A percentile compares a stretch with the other conserved stretches of the same genome.
Conservation (phyloP, 2,888 invertebrate genomes). For the Meandrusa payeni region DNA sequence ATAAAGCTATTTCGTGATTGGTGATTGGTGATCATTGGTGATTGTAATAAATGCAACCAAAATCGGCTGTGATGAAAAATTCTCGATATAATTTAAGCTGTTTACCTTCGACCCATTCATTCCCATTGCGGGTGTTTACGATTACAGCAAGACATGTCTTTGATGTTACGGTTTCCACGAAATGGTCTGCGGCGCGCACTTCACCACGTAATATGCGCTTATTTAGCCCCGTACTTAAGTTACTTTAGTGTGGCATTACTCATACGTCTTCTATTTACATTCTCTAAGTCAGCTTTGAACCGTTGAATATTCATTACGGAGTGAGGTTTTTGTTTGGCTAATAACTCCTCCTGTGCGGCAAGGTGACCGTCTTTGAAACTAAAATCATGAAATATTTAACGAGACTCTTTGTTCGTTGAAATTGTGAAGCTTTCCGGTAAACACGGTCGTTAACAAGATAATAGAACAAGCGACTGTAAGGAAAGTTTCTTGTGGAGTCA, state of each 20-base stretch:
- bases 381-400: slow-evolving; percentile 69
- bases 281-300: slow-evolving; percentile 26
- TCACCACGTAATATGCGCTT: slow-evolving; percentile 3
- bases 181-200: too few species aligned
- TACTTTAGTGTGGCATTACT: slow-evolving; percentile 9
- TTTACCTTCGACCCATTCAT: too few species aligned
- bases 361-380: slow-evolving; percentile 50
- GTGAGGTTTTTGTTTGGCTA: slow-evolving; percentile 51
- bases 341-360: slow-evolving; percentile 53
- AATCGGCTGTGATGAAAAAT: too few species aligned
- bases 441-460: slow-evolving; percentile 64
- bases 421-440: slow-evolving; percentile 62
- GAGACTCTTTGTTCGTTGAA: slow-evolving; percentile 53
- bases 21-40: too few species aligned
- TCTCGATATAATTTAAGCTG: too few species aligned
- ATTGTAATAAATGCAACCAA: too few species aligned
- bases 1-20: too few species aligned
- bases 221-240: slow-evolving; percentile 6
- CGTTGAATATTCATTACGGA: slow-evolving; percentile 57
- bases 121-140: too few species aligned
- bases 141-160: too few species aligned
- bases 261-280: slow-evolving; percentile 20
- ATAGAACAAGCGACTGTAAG: slow-evolving; percentile 50
- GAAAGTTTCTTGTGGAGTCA: slow-evolving; percentile 35
- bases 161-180: too few species aligned